Conservation (phyloP, 1,140 invertebrate species). For the Epicauta chinensis region DNA sequence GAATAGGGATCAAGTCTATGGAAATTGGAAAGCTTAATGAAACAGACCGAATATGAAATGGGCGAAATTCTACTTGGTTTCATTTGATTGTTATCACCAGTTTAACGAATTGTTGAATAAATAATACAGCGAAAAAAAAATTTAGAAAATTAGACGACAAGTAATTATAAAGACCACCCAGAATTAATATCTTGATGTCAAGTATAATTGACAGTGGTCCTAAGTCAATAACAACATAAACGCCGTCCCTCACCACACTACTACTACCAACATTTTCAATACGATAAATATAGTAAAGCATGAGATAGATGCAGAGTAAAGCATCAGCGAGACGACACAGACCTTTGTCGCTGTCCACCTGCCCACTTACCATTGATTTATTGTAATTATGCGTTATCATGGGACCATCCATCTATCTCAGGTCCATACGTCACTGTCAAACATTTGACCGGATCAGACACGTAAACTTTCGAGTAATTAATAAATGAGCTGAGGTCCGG, state of each 20-base stretch:
- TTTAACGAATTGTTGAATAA: too few species aligned
- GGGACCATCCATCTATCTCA: slow-evolving; percentile 30
- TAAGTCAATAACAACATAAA: slow-evolving; percentile 15
- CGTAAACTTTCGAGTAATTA: slow-evolving; percentile 11
- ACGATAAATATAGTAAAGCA: too few species aligned
- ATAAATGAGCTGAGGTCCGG: slow-evolving; percentile 9
- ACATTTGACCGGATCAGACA: slow-evolving; percentile 13
- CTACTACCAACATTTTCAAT: too few species aligned
- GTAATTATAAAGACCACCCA: too few species aligned
- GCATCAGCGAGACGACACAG: too few species aligned
- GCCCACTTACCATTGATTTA: slow-evolving; percentile 39
- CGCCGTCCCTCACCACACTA: too few species aligned
- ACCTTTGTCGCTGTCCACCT: slow-evolving; percentile 32
- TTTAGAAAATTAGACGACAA: too few species aligned
- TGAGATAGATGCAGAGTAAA: too few species aligned
- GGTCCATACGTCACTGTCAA: slow-evolving; percentile 17
- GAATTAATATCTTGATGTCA: too few species aligned
- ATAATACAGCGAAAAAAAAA: too few species aligned
- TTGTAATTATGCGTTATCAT: slow-evolving; percentile 39
- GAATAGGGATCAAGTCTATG: slow-evolving; percentile 5
- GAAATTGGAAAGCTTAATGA: slow-evolving; percentile 15
- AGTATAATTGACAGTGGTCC: slow-evolving; percentile 1
- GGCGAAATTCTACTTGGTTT: slow-evolving; percentile 3
- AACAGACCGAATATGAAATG: slow-evolving; percentile 1
- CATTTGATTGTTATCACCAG: slow-evolving; percentile 4